phyloP scores from a whole-genome alignment of 35 echinoderm and acorn worm species.

The Ophiothrix spiculata region DNA sequence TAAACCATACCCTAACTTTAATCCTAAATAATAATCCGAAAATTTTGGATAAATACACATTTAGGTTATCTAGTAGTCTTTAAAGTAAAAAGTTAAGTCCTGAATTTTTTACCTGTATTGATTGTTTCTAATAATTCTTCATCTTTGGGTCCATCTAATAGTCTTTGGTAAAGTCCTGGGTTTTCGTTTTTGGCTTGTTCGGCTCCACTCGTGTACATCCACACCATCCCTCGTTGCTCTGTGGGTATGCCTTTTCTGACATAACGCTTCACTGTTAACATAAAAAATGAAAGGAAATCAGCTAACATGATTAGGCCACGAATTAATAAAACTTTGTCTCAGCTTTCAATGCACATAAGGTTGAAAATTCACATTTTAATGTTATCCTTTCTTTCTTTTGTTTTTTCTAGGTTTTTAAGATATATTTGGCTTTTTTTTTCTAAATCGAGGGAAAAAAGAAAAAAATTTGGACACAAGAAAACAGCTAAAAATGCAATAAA shows the following conservation, averaged over 20 bases:
- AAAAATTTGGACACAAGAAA: no score
- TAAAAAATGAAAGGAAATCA: no score
- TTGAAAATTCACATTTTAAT: no score
- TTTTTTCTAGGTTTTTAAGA: no score
- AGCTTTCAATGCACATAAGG: no score
- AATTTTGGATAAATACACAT: neutral
- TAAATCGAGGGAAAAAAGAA: no score
- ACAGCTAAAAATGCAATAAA: no score
- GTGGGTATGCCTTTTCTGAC: conserved; percentile 88
- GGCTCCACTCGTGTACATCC: conserved; percentile 91
- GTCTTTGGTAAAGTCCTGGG: conserved; percentile 74
- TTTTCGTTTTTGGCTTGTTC: conserved; percentile 58
- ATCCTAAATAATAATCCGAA: neutral
- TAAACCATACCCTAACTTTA: neutral
- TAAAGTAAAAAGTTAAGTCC: neutral
- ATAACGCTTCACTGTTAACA: conserved; percentile 85
- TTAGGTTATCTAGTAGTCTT: neutral
- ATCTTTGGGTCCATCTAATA: conserved; percentile 66
- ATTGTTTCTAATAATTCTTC: conserved; percentile 65
- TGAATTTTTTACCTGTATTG: conserved; percentile 60
- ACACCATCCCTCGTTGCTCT: conserved; percentile 72
- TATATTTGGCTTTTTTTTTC: no score
- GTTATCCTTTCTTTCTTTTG: no score
- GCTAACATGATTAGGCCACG: no score
- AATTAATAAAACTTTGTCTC: no score